Conservation (phyloP, 2,113 vertebrate species). For the Nycticryphes semicollaris region DNA sequence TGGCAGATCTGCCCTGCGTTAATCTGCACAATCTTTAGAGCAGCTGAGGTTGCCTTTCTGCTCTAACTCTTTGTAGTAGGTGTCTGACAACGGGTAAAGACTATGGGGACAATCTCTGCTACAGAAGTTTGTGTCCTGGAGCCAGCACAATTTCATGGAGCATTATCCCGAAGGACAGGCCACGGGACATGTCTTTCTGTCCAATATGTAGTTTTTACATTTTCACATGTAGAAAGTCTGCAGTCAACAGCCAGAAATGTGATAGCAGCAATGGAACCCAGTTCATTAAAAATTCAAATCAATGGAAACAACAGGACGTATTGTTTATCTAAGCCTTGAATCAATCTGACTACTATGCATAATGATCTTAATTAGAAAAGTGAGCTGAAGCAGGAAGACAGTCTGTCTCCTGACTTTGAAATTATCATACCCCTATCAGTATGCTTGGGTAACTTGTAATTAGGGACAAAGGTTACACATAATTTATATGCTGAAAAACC, state of each 20-base stretch:
- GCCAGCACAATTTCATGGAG: neutral
- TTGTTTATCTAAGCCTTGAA: slow-evolving; percentile 62
- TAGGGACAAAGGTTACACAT: slow-evolving; percentile 66
- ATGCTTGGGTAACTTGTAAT: slow-evolving; percentile 61
- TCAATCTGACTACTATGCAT: slow-evolving; percentile 55
- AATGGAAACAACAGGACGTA: slow-evolving; percentile 55
- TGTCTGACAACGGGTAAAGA: neutral
- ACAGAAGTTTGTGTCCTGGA: slow-evolving; percentile 9
- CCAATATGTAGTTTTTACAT: neutral
- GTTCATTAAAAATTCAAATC: slow-evolving; percentile 59
- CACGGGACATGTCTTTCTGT: slow-evolving; percentile 1
- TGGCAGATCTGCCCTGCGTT: neutral
- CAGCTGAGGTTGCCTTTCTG: neutral
- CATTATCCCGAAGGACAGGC: neutral
- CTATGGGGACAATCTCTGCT: neutral
- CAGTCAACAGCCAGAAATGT: slow-evolving; percentile 16
- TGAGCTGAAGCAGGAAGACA: slow-evolving; percentile 48
- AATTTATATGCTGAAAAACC: slow-evolving; percentile 54
- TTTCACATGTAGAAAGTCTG: slow-evolving; percentile 16
- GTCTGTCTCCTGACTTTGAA: slow-evolving; percentile 59
- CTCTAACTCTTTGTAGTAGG: neutral
- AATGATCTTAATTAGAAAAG: slow-evolving; percentile 68
- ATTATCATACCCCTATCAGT: slow-evolving; percentile 62
- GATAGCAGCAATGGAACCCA: slow-evolving; percentile 14
- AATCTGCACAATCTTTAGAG: neutral